Evolutionary conservation across 92 coral and sea anemone genomes (phyloP).

Genomic region (Umimayanthus kanabou): DNA sequence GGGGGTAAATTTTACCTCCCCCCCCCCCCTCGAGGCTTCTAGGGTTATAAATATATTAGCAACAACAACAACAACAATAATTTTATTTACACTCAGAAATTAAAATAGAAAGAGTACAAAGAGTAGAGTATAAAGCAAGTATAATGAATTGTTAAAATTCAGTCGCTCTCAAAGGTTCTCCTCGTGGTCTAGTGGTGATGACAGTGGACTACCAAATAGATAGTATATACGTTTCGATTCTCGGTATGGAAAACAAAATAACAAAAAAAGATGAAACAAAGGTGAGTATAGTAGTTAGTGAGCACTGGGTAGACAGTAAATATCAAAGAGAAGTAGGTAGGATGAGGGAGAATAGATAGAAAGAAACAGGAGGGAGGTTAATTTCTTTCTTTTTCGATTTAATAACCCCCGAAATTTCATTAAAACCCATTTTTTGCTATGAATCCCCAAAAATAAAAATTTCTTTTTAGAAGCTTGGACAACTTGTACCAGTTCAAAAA

Average conservation of each 20-base stretch:
- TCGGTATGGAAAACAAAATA: not conserved
- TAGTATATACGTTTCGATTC: not conserved
- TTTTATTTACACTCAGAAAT: no score
- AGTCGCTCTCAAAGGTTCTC: not conserved
- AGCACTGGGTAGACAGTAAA: not conserved
- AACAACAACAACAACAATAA: no score
- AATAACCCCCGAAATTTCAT: not conserved
- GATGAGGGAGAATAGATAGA: not conserved
- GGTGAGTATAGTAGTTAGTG: not conserved
- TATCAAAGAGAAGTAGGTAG: not conserved
- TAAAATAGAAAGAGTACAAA: no score
- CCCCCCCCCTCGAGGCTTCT: no score
- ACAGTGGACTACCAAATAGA: constrained; percentile 10
- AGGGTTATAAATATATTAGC: constrained; percentile 9
- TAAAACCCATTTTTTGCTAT: not conserved
- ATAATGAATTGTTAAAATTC: constrained; percentile 3
- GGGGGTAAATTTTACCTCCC: no score
- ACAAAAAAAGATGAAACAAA: not conserved
- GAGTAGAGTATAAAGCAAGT: not conserved
- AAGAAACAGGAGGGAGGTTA: not conserved
- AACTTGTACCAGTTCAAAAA: constrained; percentile 13
- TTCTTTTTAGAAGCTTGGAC: not conserved
- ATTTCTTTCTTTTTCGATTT: not conserved
- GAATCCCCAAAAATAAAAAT: constrained; percentile 17
- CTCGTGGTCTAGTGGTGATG: constrained; percentile 16